These are phyloP conservation scores for Pangasius larnaudii DNA, from an alignment of 2,797 vertebrate genomes.

Conservation along the genomic window DNA sequence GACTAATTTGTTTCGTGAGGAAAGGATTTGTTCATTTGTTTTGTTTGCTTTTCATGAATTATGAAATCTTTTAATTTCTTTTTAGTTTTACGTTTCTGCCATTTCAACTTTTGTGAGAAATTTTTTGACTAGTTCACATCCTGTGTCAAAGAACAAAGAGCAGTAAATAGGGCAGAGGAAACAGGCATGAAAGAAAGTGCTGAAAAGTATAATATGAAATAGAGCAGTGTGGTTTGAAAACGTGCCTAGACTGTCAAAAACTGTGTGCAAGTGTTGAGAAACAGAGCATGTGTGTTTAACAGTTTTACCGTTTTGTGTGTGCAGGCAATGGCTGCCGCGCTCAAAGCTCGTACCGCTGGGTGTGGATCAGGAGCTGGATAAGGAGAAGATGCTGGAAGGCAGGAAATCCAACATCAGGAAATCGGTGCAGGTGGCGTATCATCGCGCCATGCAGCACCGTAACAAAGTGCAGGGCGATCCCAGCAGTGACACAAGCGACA, in stretches of 20 bases:
- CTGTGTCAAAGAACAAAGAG: constrained; percentile 40
- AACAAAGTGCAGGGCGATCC: constrained; percentile 98
- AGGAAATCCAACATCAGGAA: constrained; percentile 98
- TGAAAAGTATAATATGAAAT: constrained; percentile 39
- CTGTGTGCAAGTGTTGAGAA: background rate
- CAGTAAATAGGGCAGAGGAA: constrained; percentile 53
- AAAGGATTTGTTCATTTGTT: too few species aligned
- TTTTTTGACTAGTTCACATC: constrained; percentile 10
- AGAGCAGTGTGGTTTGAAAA: constrained; percentile 57
- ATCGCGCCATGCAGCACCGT: constrained; percentile 97
- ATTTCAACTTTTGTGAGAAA: background rate
- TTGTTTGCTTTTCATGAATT: background rate
- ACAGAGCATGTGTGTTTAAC: background rate
- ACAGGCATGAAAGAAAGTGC: constrained; percentile 8
- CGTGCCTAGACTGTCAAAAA: background rate
- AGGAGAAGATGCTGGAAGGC: constrained; percentile 98
- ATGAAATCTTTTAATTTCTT: background rate
- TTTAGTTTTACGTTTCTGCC: background rate
- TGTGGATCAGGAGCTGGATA: constrained; percentile 96
- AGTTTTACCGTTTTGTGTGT: constrained; percentile 13
- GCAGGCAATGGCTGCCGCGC: constrained; percentile 97
- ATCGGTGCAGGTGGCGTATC: constrained; percentile 97
- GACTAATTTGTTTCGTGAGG: background rate
- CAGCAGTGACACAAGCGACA: constrained; percentile 97
- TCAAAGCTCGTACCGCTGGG: constrained; percentile 98